These are phyloP conservation scores for Clupea harengus DNA, from an alignment of 2,113 vertebrate species.

Conservation along the genomic window DNA sequence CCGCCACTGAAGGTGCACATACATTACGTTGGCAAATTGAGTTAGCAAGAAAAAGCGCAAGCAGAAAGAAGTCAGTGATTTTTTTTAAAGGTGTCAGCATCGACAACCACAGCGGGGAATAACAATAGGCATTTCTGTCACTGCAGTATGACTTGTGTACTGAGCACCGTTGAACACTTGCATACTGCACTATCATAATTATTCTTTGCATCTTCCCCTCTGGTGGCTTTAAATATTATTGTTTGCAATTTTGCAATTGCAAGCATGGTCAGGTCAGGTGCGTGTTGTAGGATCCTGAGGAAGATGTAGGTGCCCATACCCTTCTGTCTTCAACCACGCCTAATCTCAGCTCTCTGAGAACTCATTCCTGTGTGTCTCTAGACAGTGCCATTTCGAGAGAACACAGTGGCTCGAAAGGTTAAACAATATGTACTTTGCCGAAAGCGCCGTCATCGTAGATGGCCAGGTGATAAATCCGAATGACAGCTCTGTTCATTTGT, in stretches of 20 bases:
- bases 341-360: background rate
- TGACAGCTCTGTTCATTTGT: slow-evolving; percentile 57
- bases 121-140: background rate
- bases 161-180: background rate
- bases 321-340: background rate
- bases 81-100: background rate
- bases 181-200: background rate
- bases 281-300: background rate
- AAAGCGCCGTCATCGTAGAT: slow-evolving; percentile 39
- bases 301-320: background rate
- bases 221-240: background rate
- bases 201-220: too few species aligned
- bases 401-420: slow-evolving; percentile 54
- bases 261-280: background rate
- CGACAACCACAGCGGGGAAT: background rate
- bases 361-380: background rate
- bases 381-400: background rate
- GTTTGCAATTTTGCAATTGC: background rate
- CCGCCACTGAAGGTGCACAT: background rate
- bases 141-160: background rate
- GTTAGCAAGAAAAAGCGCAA: background rate
- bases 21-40: background rate
- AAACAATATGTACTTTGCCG: slow-evolving; percentile 49
- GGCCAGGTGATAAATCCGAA: slow-evolving; percentile 52
- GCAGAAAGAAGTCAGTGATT: background rate